phyloP scores from a whole-genome alignment of 1,140 invertebrate species.

The Aphelinus certus region DNA sequence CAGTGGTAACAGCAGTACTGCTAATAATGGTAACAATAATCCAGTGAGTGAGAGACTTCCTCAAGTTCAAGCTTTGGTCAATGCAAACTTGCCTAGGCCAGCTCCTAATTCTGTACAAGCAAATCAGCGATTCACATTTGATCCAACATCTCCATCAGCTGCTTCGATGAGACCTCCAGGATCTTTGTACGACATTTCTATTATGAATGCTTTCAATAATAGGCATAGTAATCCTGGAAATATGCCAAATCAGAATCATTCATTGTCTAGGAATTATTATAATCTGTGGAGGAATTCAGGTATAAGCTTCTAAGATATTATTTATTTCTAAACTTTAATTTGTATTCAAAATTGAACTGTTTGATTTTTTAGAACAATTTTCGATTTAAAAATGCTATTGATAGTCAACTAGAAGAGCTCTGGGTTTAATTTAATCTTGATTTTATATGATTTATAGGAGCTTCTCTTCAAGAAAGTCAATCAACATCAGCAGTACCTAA shows the following conservation, averaged over 20 bases:
- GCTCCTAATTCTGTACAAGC: neutral
- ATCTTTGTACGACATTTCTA: neutral
- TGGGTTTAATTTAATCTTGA: too few species aligned
- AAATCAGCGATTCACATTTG: constrained; percentile 6
- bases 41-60: constrained; percentile 9
- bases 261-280: neutral
- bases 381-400: too few species aligned
- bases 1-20: neutral
- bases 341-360: too few species aligned
- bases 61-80: neutral
- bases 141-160: constrained; percentile 8
- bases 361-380: too few species aligned
- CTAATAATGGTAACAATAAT: constrained; percentile 15
- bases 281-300: constrained; percentile 26
- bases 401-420: too few species aligned
- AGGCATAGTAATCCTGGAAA: too few species aligned
- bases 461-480: neutral
- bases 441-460: neutral
- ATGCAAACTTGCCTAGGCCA: neutral
- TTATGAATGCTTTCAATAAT: too few species aligned
- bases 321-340: too few species aligned
- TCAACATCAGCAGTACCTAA: neutral
- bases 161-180: neutral
- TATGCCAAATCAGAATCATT: too few species aligned
- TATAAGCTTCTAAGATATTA: neutral